Conservation (phyloP, 2,113 vertebrate species). For the Dasyprocta punctata region DNA sequence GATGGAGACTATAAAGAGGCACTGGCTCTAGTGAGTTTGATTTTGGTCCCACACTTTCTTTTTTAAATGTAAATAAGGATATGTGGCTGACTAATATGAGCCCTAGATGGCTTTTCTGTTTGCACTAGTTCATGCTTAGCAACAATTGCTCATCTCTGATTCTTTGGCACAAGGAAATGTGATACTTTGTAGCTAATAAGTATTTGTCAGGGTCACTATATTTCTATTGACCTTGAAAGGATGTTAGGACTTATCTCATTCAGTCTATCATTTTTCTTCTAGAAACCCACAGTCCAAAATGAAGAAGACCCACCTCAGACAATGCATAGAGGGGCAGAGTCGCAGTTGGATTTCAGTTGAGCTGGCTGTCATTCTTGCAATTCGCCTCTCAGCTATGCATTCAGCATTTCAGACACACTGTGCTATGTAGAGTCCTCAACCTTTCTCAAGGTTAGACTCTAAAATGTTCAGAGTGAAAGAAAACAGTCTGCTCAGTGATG, state of each 20-base stretch:
- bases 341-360: not conserved
- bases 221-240: conserved; percentile 34
- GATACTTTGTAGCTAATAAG: conserved; percentile 8
- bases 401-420: conserved; percentile 23
- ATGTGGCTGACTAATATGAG: not conserved
- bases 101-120: not conserved
- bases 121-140: not conserved
- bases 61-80: conserved; percentile 58
- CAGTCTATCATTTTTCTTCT: not conserved
- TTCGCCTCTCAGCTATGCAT: not conserved
- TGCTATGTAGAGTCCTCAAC: not conserved
- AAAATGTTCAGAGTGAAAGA: conserved; percentile 14
- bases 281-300: not conserved
- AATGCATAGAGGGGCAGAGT: not conserved
- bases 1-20: conserved; percentile 42
- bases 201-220: conserved; percentile 15
- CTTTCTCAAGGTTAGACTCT: conserved; percentile 43
- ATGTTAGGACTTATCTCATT: not conserved
- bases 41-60: not conserved
- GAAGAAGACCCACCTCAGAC: not conserved
- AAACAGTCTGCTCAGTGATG: conserved; percentile 40
- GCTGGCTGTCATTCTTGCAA: not conserved
- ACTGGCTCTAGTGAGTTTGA: not conserved
- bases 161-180: not conserved
- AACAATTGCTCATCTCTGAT: conserved; percentile 35